phyloP scores from a whole-genome alignment of 2,113 vertebrate species.

The Chamaea fasciata region DNA sequence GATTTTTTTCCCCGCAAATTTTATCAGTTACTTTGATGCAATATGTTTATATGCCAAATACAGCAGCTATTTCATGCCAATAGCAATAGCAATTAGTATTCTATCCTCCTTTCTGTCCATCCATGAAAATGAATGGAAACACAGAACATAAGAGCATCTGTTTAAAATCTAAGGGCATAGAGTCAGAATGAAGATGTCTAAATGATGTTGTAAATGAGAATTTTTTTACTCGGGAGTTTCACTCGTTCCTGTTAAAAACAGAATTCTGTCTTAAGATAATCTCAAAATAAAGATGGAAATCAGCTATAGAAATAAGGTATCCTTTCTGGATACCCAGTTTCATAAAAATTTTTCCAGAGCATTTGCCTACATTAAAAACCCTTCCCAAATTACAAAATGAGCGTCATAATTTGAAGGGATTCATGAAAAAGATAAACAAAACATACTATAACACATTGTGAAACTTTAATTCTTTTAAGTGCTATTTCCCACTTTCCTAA shows the following conservation, averaged over 20 bases:
- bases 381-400: background rate
- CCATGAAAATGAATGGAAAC: background rate
- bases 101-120: background rate
- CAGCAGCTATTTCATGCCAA: background rate
- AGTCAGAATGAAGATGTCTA: background rate
- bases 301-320: background rate
- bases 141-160: background rate
- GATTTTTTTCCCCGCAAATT: background rate
- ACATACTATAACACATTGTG: background rate
- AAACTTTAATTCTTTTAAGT: background rate
- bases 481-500: background rate
- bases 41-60: background rate
- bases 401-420: background rate
- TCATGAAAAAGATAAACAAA: background rate
- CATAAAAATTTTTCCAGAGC: background rate
- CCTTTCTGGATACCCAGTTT: background rate
- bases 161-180: background rate
- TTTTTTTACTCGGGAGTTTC: background rate
- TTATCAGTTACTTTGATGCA: background rate
- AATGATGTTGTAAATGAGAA: background rate
- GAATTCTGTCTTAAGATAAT: background rate
- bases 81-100: background rate
- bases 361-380: background rate
- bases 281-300: background rate
- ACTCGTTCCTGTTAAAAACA: background rate